Evolutionary conservation across 2,888 invertebrate species (phyloP), one percentile per base, ranked within the genome.

Genomic region (Philaethria dido): DNA sequence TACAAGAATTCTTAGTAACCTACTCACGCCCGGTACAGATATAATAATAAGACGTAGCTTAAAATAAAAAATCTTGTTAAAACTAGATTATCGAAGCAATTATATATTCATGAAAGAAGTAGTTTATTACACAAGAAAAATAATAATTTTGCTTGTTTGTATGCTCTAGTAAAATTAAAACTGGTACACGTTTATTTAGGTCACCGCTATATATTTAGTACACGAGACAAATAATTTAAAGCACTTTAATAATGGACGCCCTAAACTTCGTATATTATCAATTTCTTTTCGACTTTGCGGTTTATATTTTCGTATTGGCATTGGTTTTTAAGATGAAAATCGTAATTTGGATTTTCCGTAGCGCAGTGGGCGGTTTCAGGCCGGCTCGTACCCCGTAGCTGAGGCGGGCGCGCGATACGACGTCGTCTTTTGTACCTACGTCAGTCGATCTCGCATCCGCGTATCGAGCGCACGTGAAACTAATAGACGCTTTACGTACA

Each of bases 351-450:
- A 82, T 84, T 85, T 79, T 77, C 79, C 86, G 88, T 89, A 89
- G 89, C 84, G 78, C 79, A 76, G 80, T 84, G 89, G 88, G 89
- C 88, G 88, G 89, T 80, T 80, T 82, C 77, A 81, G 80, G 77
- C 76, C 82, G 59, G 86, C 87, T 86, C 86, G 80, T 78, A 75
- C 77, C 77, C 77, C 85, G 84, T 84, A 85, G 87, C 80, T 64
- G 71, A 77, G 75, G 76, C 73, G 74, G 75, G 75, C 75, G 78
- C 74, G 74, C 75, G 75, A 73, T 75, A 72, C 67, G 70, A 73
- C 78, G 70, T 73, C 74, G 72, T 77, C 76, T 71, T 77, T 76
- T 72, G 78, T 75, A 73, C 77, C 83, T 84, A 86, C 87, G 88
- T 89, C 90, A 89, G 90, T 90, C 74, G 83, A 82, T 82, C 83